A percentile compares a stretch with the other conserved stretches of the same genome.
These are phyloP conservation scores for Balaeniceps rex DNA, from an alignment of 2,113 vertebrate genomes.

Conservation along the genomic window DNA sequence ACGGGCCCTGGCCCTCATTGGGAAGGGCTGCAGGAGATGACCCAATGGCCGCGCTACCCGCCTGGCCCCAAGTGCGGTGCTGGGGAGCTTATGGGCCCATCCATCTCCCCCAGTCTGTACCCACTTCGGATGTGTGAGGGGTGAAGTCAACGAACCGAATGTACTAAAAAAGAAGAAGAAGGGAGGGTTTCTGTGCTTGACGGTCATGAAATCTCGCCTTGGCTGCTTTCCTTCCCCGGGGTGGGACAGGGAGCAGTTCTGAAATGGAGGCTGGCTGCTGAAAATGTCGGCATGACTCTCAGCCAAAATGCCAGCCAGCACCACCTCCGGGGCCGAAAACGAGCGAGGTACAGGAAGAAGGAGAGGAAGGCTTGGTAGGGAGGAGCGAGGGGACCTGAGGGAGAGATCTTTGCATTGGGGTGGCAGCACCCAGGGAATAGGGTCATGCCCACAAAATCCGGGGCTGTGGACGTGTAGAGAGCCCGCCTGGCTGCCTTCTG, in stretches of 20 bases:
- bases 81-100: background rate
- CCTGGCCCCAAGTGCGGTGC: accelerated
- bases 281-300: slow-evolving; percentile 37
- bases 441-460: background rate
- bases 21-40: background rate
- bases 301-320: slow-evolving; percentile 20
- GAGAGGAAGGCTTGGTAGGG: background rate
- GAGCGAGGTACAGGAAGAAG: background rate
- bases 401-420: background rate
- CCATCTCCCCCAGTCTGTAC: background rate
- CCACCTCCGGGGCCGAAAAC: background rate
- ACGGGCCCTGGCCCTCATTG: background rate
- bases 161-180: background rate
- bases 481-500: background rate
- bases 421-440: background rate
- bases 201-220: accelerated
- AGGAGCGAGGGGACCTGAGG: background rate
- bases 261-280: slow-evolving; percentile 34
- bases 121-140: background rate
- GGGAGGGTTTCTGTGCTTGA: background rate
- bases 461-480: accelerated
- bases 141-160: accelerated
- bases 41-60: accelerated
- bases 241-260: background rate
- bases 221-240: background rate